phyloP scores from a whole-genome alignment of 2,888 invertebrate genomes.

The Anorthoa munda region DNA sequence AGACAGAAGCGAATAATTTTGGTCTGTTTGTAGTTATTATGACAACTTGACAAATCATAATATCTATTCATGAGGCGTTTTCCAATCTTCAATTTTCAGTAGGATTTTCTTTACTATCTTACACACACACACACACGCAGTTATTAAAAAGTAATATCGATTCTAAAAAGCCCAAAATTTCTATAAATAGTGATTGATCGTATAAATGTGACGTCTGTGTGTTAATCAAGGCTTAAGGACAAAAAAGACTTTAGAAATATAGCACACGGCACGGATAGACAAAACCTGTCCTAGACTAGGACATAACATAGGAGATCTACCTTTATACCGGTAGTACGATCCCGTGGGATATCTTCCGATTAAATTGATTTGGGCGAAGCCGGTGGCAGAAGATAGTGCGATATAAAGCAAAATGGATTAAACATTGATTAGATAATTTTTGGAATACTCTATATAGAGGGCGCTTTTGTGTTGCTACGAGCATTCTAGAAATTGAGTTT shows the following conservation, averaged over 20 bases:
- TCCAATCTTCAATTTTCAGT: neutral
- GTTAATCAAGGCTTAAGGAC: no score
- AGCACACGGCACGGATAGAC: neutral
- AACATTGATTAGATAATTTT: slow-evolving; percentile 44
- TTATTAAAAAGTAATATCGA: neutral
- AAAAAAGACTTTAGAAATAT: neutral
- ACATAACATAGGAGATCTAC: no score
- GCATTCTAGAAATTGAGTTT: slow-evolving; percentile 38
- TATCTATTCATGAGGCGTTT: neutral
- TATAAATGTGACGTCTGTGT: no score
- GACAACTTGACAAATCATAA: slow-evolving; percentile 34
- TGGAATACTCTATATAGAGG: slow-evolving; percentile 17
- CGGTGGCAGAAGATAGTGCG: neutral
- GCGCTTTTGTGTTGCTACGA: slow-evolving; percentile 23
- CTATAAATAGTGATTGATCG: no score
- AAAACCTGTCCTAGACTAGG: no score
- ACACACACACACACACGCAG: no score
- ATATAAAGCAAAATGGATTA: slow-evolving; percentile 26
- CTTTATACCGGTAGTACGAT: no score
- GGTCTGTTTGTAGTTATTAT: neutral
- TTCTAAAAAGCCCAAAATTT: neutral
- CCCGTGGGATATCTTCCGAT: no score
- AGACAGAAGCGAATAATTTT: slow-evolving; percentile 33
- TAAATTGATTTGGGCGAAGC: no score
- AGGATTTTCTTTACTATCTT: no score